These are phyloP conservation scores for Carabus problematicus DNA, from an alignment of 2,888 invertebrate species.

Conservation along the genomic window DNA sequence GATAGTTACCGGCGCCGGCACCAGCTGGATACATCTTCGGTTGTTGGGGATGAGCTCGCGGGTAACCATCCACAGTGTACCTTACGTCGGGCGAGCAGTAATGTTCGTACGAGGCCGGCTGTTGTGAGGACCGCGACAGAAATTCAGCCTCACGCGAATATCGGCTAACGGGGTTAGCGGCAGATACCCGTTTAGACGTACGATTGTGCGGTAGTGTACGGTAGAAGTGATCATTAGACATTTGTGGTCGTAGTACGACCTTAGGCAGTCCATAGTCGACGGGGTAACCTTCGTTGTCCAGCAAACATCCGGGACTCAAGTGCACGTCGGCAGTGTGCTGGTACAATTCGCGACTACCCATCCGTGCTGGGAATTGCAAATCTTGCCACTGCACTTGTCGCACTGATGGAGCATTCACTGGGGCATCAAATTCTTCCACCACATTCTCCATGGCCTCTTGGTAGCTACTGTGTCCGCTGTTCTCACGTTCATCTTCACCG, in stretches of 20 bases:
- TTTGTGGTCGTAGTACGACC: slow-evolving; percentile 61
- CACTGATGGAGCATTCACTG: slow-evolving; percentile 48
- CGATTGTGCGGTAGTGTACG: slow-evolving; percentile 81
- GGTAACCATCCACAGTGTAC: slow-evolving; percentile 83
- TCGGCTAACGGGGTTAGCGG: slow-evolving; percentile 63
- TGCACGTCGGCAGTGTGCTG: slow-evolving; percentile 77
- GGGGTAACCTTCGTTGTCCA: slow-evolving; percentile 81
- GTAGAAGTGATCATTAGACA: slow-evolving; percentile 66
- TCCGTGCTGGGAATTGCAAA: slow-evolving; percentile 45
- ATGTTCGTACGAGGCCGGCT: slow-evolving; percentile 63
- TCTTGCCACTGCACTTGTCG: slow-evolving; percentile 65
- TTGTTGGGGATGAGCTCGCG: slow-evolving; percentile 56
- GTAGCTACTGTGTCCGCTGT: slow-evolving; percentile 49
- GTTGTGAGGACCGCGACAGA: slow-evolving; percentile 61
- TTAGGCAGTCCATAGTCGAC: slow-evolving; percentile 79
- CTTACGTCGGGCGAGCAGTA: slow-evolving; percentile 68
- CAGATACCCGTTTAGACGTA: slow-evolving; percentile 62
- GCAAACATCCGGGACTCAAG: slow-evolving; percentile 76
- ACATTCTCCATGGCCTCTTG: slow-evolving; percentile 53
- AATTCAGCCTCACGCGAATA: slow-evolving; percentile 73
- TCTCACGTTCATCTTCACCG: slow-evolving; percentile 53
- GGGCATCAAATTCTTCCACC: slow-evolving; percentile 49
- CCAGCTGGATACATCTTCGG: slow-evolving; percentile 48
- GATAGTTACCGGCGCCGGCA: slow-evolving; percentile 50
- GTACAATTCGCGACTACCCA: slow-evolving; percentile 64